A percentile compares a stretch with the other conserved stretches of the same genome.
Conservation (phyloP, 1,140 invertebrate genomes). For the Bradysia coprophila region DNA sequence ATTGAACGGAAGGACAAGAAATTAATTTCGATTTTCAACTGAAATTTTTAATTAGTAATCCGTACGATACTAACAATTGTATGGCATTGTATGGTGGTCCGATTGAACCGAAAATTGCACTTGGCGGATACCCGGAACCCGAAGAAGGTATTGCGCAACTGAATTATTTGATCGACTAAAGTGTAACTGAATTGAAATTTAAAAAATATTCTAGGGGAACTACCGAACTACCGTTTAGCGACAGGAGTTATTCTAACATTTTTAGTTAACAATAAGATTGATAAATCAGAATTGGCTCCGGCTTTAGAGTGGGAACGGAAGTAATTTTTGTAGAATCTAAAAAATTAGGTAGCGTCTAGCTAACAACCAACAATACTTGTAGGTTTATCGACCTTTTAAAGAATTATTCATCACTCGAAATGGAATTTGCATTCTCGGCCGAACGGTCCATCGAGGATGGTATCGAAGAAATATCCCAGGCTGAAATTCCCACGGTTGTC, state of each 20-base stretch:
- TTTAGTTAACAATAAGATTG: slow-evolving; percentile 45
- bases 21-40: not conserved
- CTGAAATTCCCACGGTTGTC: slow-evolving; percentile 61
- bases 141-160: slow-evolving; percentile 15
- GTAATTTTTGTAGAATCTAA: slow-evolving; percentile 10
- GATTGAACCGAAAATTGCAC: slow-evolving; percentile 56
- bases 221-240: slow-evolving; percentile 33
- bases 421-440: slow-evolving; percentile 59
- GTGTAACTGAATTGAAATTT: too few relatives aligned
- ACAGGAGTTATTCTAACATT: slow-evolving; percentile 57
- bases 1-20: not conserved
- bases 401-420: slow-evolving; percentile 42
- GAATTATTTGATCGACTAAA: too few relatives aligned
- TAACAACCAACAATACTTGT: slow-evolving; percentile 8
- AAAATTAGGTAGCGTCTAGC: slow-evolving; percentile 3
- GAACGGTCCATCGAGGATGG: slow-evolving; percentile 85
- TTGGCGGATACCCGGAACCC: slow-evolving; percentile 46
- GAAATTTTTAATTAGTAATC: slow-evolving; percentile 15
- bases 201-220: too few relatives aligned
- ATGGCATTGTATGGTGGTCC: slow-evolving; percentile 68
- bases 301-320: slow-evolving; percentile 61
- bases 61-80: slow-evolving; percentile 42
- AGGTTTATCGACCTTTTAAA: slow-evolving; percentile 64
- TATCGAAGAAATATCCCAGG: slow-evolving; percentile 56
- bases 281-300: slow-evolving; percentile 28